These are phyloP conservation scores for Sacculina carcini DNA, from an alignment of 2,888 invertebrate genomes.

Conservation along the genomic window DNA sequence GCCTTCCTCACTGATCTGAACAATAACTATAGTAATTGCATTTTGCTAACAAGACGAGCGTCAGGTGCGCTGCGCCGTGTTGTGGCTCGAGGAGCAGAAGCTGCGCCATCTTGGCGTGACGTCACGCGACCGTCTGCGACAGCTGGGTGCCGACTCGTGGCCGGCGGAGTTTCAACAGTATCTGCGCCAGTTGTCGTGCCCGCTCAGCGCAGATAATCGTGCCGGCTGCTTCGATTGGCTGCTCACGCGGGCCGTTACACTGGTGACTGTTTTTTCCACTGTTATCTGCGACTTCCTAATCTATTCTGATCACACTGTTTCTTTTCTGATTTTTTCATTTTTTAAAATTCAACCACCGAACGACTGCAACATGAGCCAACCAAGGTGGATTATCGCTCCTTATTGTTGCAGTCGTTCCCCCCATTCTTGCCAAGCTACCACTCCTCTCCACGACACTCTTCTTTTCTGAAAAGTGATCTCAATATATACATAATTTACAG, in stretches of 20 bases:
- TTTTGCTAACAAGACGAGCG: conserved; percentile 13
- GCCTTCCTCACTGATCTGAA: neutral
- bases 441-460: too few relatives aligned
- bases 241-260: conserved; percentile 48
- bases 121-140: conserved; percentile 43
- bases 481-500: too few relatives aligned
- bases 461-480: too few relatives aligned
- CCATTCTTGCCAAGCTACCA: too few relatives aligned
- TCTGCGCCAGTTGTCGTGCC: conserved; percentile 45
- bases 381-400: too few relatives aligned
- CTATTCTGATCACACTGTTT: too few relatives aligned
- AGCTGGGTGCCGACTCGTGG: conserved; percentile 40
- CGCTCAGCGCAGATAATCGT: conserved; percentile 27
- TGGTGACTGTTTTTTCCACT: conserved; percentile 21
- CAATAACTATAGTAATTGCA: too few relatives aligned
- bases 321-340: too few relatives aligned
- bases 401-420: too few relatives aligned
- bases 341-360: too few relatives aligned
- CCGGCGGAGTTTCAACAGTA: conserved; percentile 40
- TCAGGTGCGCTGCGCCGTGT: conserved; percentile 28
- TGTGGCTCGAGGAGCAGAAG: conserved; percentile 84
- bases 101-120: conserved; percentile 65
- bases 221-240: conserved; percentile 60
- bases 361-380: too few relatives aligned
- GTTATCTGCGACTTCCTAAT: too few relatives aligned